Percentiles rank a stretch among this genome's conserved stretches.
Evolutionary conservation across 2,113 vertebrate genomes (phyloP).

Genomic region (Eretmodus cyanostictus): DNA sequence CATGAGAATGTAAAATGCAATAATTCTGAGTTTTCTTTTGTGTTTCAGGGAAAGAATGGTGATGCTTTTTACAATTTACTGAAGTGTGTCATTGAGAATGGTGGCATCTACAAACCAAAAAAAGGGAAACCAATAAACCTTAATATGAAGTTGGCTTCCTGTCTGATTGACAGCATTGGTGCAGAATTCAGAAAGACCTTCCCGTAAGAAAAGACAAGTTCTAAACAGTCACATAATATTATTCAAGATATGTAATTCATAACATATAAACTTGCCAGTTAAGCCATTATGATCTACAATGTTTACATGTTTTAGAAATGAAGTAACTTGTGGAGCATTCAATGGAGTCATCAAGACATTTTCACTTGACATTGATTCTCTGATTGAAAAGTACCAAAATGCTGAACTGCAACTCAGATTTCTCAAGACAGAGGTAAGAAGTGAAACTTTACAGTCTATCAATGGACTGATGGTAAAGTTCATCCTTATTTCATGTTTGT

Average conservation of each 20-base stretch:
- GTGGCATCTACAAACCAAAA: fast-evolving
- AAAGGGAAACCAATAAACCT: not conserved
- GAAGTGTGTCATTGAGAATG: not conserved
- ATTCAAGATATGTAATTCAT: not conserved
- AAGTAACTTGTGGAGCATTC: not conserved
- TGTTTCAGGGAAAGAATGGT: not conserved
- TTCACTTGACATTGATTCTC: not conserved
- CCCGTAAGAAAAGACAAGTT: not conserved
- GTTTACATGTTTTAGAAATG: not conserved
- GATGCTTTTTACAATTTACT: fast-evolving
- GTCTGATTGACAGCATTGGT: not conserved
- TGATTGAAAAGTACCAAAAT: not conserved
- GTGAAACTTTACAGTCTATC: not conserved
- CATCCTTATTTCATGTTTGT: not conserved
- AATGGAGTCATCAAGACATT: not conserved
- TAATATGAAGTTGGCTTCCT: not conserved
- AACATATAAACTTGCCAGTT: not conserved
- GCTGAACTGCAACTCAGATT: not conserved
- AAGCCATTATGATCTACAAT: not conserved
- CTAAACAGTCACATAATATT: not conserved
- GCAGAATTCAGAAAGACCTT: not conserved
- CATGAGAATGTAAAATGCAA: not conserved
- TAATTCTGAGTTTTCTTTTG: not conserved
- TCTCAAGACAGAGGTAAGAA: not conserved
- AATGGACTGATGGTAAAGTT: not conserved